Evolutionary conservation across 2,113 vertebrate genomes (phyloP).

Genomic region (Colistium nudipinnis): DNA sequence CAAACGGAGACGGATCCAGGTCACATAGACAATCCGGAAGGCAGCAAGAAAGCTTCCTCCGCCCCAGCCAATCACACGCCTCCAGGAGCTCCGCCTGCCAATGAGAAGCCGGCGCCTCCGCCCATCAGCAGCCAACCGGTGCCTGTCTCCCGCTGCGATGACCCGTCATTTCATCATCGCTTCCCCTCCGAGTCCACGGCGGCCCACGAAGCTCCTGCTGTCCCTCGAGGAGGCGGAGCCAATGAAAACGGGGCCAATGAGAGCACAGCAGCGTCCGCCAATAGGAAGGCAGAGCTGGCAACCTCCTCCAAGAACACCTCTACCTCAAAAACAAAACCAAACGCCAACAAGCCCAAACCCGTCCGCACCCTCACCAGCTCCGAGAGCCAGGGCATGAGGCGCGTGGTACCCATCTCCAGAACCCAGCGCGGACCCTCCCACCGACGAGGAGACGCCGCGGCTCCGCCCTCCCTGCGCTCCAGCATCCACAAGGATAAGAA

Average conservation of each 20-base stretch:
- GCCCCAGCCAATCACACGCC: constrained; percentile 12
- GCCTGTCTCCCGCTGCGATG: constrained; percentile 52
- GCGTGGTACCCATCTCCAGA: constrained; percentile 87
- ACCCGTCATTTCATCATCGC: constrained; percentile 22
- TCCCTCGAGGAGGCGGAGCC: not conserved
- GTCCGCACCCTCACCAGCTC: constrained; percentile 84
- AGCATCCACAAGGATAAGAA: constrained; percentile 13
- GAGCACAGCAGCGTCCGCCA: not conserved
- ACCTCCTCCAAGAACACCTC: constrained; percentile 12
- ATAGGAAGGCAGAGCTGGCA: not conserved
- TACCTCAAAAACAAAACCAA: constrained; percentile 59
- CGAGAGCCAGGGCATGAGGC: constrained; percentile 87
- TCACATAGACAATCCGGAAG: not conserved
- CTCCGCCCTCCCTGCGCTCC: constrained; percentile 27
- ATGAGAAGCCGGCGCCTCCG: constrained; percentile 42
- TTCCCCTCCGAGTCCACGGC: constrained; percentile 2
- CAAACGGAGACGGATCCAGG: constrained; percentile 11
- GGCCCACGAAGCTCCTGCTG: constrained; percentile 44
- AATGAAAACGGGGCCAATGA: not conserved
- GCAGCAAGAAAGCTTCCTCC: constrained; percentile 18
- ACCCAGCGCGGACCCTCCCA: constrained; percentile 54
- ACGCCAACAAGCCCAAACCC: constrained; percentile 39
- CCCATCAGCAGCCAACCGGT: constrained; percentile 70
- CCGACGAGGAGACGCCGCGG: constrained; percentile 28
- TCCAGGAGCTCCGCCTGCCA: constrained; percentile 33